These are phyloP conservation scores for Melipona beecheii DNA, from an alignment of 2,888 invertebrate genomes.

Conservation along the genomic window DNA sequence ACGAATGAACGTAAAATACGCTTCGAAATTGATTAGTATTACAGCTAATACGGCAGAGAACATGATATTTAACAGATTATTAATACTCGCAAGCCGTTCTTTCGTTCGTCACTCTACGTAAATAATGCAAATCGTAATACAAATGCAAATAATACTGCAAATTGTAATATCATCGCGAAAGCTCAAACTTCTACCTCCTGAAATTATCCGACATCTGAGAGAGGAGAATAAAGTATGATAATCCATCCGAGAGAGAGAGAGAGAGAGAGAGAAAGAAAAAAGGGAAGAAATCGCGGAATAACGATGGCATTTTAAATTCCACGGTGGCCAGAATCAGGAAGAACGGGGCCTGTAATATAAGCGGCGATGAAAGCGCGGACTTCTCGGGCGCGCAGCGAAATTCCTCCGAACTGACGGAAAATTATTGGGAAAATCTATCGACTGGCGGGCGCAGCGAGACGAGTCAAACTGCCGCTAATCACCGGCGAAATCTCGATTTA, in stretches of 20 bases:
- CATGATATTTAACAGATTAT: no score
- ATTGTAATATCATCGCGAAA: not conserved
- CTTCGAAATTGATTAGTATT: no score
- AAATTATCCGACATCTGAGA: not conserved
- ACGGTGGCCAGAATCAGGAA: not conserved
- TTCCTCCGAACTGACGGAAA: slow-evolving; percentile 43
- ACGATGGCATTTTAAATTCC: slow-evolving; percentile 12
- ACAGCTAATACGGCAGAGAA: no score
- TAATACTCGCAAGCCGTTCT: no score
- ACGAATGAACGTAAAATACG: no score
- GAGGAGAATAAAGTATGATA: not conserved
- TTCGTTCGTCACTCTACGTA: no score
- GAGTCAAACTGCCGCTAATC: slow-evolving; percentile 59
- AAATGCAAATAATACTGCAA: not conserved
- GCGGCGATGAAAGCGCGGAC: not conserved
- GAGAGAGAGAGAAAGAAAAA: no score
- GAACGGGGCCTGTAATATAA: not conserved
- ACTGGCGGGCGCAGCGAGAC: slow-evolving; percentile 31
- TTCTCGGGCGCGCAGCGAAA: slow-evolving; percentile 24
- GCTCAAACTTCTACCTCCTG: not conserved
- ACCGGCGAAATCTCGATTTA: slow-evolving; percentile 68
- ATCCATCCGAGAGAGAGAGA: not conserved
- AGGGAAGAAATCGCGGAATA: not conserved
- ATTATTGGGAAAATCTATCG: slow-evolving; percentile 65
- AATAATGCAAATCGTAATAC: not conserved